phyloP scores from a whole-genome alignment of 92 coral and sea anemone species.

The Umimayanthus kanabou region DNA sequence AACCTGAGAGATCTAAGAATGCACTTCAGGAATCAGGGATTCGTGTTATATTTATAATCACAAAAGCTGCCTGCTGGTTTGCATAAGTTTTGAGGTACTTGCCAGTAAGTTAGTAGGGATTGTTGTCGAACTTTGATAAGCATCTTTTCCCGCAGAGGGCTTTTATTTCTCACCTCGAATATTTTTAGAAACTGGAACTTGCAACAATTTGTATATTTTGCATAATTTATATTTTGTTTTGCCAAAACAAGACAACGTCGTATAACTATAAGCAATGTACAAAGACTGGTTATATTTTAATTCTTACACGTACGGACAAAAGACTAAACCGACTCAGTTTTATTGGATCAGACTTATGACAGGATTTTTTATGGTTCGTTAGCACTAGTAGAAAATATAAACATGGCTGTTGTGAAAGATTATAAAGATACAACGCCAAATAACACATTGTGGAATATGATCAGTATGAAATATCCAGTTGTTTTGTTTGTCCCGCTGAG shows the following conservation, averaged over 20 bases:
- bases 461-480: not conserved
- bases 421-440: not conserved
- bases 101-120: not conserved
- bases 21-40: not conserved
- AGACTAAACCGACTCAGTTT: not conserved
- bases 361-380: not conserved
- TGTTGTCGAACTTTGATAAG: not conserved
- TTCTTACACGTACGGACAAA: not conserved
- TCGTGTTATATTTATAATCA: not conserved
- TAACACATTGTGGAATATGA: not conserved
- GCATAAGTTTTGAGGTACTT: not conserved
- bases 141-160: not conserved
- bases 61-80: not conserved
- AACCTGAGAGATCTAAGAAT: slow-evolving; percentile 21
- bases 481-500: not conserved
- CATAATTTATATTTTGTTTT: slow-evolving; percentile 21
- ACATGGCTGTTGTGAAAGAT: not conserved
- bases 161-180: not conserved
- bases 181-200: not conserved
- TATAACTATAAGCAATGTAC: no score
- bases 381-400: not conserved
- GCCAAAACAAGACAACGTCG: not conserved
- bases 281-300: slow-evolving; percentile 3
- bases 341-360: not conserved
- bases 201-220: slow-evolving; percentile 5